Evolutionary conservation across 2,113 vertebrate species (phyloP).

Genomic region (Seriola dumerili): DNA sequence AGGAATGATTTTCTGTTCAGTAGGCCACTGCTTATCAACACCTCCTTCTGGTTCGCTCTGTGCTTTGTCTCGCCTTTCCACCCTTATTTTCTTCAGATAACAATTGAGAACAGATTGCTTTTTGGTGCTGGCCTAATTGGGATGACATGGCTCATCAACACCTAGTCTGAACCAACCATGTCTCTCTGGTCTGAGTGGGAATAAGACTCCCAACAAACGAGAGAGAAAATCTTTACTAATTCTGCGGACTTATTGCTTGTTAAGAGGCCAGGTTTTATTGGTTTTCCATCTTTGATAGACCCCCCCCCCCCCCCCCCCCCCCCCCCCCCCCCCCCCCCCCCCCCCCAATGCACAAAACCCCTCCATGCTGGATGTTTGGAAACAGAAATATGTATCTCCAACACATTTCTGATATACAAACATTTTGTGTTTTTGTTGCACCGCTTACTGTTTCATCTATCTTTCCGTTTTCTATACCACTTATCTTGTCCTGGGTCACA

Average conservation of each 20-base stretch:
- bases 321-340: not conserved
- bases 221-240: constrained; percentile 66
- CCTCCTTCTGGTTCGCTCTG: constrained; percentile 19
- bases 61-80: constrained; percentile 23
- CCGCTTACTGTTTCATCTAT: not conserved
- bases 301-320: not conserved
- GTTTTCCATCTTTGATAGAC: constrained; percentile 2
- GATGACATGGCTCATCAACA: constrained; percentile 76
- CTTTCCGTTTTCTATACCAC: constrained; percentile 14
- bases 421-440: not conserved
- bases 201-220: constrained; percentile 40
- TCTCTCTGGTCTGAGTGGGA: constrained; percentile 42
- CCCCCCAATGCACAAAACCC: not conserved
- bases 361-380: not conserved
- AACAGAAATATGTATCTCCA: not conserved
- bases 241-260: constrained; percentile 52
- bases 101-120: constrained; percentile 71
- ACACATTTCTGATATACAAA: not conserved
- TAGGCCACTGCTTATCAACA: constrained; percentile 53
- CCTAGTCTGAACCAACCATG: constrained; percentile 45
- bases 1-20: constrained; percentile 38
- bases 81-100: constrained; percentile 58
- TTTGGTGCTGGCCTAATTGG: constrained; percentile 68
- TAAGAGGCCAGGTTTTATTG: constrained; percentile 31
- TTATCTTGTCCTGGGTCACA: constrained; percentile 7